These are phyloP conservation scores for Prinia subflava DNA, from an alignment of 2,113 vertebrate genomes.

Conservation along the genomic window DNA sequence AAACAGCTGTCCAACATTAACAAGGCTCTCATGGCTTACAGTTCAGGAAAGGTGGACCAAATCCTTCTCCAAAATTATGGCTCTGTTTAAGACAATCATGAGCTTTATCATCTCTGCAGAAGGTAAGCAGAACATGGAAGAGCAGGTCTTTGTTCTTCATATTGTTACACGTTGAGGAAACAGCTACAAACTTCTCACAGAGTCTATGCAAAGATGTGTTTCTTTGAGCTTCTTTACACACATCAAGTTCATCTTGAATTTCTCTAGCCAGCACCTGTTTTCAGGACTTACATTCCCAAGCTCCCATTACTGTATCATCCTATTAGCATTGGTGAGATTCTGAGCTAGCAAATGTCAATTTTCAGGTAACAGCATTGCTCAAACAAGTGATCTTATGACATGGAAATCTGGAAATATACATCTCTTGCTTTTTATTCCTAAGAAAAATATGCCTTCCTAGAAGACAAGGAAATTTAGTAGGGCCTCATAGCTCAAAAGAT, in stretches of 20 bases:
- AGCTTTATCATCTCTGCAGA: not conserved
- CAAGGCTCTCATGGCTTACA: not conserved
- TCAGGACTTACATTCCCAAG: not conserved
- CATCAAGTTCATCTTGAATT: not conserved
- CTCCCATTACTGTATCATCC: not conserved
- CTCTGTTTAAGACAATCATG: not conserved
- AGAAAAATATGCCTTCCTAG: not conserved
- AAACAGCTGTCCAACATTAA: not conserved
- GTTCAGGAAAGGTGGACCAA: not conserved
- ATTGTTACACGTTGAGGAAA: rapidly evolving
- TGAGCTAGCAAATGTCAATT: not conserved
- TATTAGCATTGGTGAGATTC: not conserved
- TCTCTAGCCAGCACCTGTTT: not conserved
- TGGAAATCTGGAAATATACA: not conserved
- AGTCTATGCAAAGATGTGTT: not conserved
- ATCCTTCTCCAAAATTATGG: not conserved
- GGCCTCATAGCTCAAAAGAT: not conserved
- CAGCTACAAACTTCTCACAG: not conserved
- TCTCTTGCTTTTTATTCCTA: not conserved
- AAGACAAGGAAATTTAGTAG: not conserved
- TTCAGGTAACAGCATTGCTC: not conserved
- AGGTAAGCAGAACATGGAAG: not conserved
- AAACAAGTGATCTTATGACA: not conserved
- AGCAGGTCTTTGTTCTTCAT: not conserved
- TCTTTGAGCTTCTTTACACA: not conserved